Base-by-base conservation (phyloP, 2,888 invertebrate genomes). In the Chrysotoxum bicinctum region DNA sequence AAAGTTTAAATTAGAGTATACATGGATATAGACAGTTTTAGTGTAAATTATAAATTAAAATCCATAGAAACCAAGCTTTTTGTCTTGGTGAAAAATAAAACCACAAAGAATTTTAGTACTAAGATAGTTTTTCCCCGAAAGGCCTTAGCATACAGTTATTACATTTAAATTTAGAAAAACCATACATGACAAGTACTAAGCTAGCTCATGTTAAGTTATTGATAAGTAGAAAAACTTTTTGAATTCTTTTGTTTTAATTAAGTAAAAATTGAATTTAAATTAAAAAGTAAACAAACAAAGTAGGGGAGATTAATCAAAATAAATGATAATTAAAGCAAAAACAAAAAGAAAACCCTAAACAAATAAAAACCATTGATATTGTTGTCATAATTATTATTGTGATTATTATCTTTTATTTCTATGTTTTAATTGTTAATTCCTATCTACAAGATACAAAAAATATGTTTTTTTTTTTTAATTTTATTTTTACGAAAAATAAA, bases 391-490 rank as follows among this genome's bases (percentile, higher is more conserved):
- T 21, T 14, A 8, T 21, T 14, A 37, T 58, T 35, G 12, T 14
- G 14, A 14, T 30, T 62, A 64, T 52, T 78, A 8, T 5, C 56
- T 68, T 30, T n/a, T 26, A 52, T 45, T 40, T 60, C n/a, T 56
- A 43, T 30, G 43, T 54, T 81, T 76, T 32, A 81, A 81, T 85
- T 81, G 35, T 80, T 77, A 73, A 77, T 85, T 85, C 85, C 85
- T 85, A 85, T 77, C 85, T 85, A 85, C 81, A 81, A 85, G 81
- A 73, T 85, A 85, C 81, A 85, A 85, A 85, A 85, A 73, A 85
- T 81, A 81, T 26, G 4, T 26, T 66, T 78, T 75, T 56, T 19
- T 75, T 35, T 37, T 76, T 72, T 19, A 5, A 50, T 48, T 78
- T 45, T 21, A 21, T 80, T 80, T 66, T 54, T 62, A 54, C 40